Evolutionary conservation across 2,888 invertebrate genomes (phyloP).

Genomic region (Ophraella communa): DNA sequence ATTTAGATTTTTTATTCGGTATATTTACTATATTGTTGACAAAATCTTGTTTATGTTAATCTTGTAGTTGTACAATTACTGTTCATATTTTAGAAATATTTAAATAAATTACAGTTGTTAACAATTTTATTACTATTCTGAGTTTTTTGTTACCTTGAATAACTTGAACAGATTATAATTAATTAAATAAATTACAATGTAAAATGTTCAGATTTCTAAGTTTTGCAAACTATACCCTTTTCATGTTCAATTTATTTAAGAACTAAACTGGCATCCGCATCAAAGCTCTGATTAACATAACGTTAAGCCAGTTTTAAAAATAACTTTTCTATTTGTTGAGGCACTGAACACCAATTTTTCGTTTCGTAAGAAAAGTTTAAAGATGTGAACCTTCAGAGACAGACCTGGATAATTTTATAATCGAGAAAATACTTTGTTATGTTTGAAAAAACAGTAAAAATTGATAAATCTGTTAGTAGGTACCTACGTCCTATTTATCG

Average conservation of each 20-base stretch:
- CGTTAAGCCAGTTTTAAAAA: not conserved
- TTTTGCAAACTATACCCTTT: no score
- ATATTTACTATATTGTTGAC: constrained; percentile 43
- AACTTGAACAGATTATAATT: no score
- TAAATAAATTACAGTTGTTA: no score
- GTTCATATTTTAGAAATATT: constrained; percentile 29
- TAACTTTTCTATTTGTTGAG: not conserved
- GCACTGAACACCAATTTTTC: not conserved
- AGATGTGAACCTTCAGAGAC: not conserved
- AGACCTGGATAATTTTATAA: constrained; percentile 1
- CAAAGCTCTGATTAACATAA: no score
- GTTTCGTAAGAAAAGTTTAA: not conserved
- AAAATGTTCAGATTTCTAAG: no score
- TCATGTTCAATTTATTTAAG: not conserved
- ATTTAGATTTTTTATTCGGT: constrained; percentile 42
- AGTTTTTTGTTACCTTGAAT: no score
- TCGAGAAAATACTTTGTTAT: constrained; percentile 42
- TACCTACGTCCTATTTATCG: constrained; percentile 44
- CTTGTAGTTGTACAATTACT: constrained; percentile 24
- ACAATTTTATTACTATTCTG: constrained; percentile 17
- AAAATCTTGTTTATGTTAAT: constrained; percentile 19
- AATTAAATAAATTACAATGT: no score
- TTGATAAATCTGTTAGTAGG: constrained; percentile 50
- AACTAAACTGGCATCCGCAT: constrained; percentile 45
- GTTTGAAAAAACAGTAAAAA: constrained; percentile 37